Evolutionary conservation across 2,888 invertebrate species (phyloP).

Genomic region (Amblyjoppa proteus): DNA sequence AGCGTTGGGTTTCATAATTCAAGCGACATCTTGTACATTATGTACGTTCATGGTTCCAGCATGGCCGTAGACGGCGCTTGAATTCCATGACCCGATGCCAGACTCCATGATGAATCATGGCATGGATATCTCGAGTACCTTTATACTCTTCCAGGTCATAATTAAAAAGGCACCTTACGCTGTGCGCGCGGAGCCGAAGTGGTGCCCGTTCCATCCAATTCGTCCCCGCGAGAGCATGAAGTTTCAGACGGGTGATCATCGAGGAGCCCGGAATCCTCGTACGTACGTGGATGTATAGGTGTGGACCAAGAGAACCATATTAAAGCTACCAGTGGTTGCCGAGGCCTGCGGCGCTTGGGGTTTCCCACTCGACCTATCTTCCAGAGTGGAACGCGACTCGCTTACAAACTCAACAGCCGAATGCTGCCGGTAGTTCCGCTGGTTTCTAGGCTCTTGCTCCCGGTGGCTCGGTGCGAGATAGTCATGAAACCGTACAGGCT

Average conservation of each 20-base stretch:
- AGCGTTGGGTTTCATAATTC: no score
- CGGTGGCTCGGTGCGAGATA: conserved; percentile 29
- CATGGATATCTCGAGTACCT: background rate
- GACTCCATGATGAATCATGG: background rate
- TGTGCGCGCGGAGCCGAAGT: background rate
- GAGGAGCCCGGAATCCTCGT: conserved; percentile 49
- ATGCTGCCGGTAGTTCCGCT: conserved; percentile 40
- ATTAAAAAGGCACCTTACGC: background rate
- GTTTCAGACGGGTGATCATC: conserved; percentile 61
- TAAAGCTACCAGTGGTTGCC: conserved; percentile 48
- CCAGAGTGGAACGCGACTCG: conserved; percentile 66
- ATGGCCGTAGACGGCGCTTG: background rate
- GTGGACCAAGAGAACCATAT: conserved; percentile 41
- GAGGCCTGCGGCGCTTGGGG: conserved; percentile 47
- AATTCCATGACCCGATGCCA: background rate
- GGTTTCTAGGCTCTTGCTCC: conserved; percentile 31
- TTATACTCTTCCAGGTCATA: background rate
- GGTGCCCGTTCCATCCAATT: conserved; percentile 7
- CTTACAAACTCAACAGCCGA: conserved; percentile 70
- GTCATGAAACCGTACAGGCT: conserved; percentile 57
- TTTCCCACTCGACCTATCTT: conserved; percentile 74
- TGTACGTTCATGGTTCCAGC: background rate
- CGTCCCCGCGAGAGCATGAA: conserved; percentile 33
- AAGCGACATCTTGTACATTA: background rate
- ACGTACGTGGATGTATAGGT: conserved; percentile 25